These are phyloP conservation scores for Aphelenchoides bicaudatus DNA, from an alignment of 2,888 invertebrate genomes.

Conservation along the genomic window DNA sequence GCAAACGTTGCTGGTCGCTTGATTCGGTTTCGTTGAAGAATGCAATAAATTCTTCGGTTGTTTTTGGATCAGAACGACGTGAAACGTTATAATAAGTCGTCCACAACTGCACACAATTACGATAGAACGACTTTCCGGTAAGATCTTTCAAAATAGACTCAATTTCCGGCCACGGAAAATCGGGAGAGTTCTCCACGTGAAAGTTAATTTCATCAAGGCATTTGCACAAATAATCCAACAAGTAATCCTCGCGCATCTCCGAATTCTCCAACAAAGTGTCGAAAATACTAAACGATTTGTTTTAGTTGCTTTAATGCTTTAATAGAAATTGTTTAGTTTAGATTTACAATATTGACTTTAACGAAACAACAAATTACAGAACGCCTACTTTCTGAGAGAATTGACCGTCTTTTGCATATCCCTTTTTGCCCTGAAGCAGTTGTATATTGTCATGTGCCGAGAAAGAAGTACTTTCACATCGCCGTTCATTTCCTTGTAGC, in stretches of 20 bases:
- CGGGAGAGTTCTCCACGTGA: background rate
- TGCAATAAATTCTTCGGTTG: background rate
- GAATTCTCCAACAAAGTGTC: background rate
- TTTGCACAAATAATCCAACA: background rate
- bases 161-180: background rate
- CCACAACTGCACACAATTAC: slow-evolving; percentile 8
- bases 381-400: too few relatives aligned
- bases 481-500: too few relatives aligned
- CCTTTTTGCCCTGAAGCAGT: too few relatives aligned
- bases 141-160: background rate
- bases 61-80: background rate
- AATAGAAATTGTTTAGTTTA: too few relatives aligned
- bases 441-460: too few relatives aligned
- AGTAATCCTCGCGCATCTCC: background rate
- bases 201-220: background rate
- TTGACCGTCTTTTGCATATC: too few relatives aligned
- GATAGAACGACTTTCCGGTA: slow-evolving; percentile 15
- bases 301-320: background rate
- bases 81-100: slow-evolving; percentile 4
- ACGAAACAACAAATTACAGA: too few relatives aligned
- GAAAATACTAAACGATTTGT: background rate
- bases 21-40: slow-evolving; percentile 9
- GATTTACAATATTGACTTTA: too few relatives aligned
- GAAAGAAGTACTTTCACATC: too few relatives aligned
- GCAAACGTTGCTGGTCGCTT: background rate